phyloP scores from a whole-genome alignment of 2,113 vertebrate species.

The Dinomys branickii region DNA sequence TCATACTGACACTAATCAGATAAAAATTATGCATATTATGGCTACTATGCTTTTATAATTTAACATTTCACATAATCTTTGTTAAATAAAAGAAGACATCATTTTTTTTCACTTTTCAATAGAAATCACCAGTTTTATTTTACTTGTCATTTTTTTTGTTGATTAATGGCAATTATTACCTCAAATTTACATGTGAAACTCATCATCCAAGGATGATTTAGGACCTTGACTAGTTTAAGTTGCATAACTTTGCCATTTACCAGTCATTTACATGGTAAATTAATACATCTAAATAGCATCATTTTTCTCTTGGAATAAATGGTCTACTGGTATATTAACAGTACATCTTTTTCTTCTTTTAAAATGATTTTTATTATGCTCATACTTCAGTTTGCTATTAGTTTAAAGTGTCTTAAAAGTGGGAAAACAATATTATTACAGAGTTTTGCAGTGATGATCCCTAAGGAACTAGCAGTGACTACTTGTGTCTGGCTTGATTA shows the following conservation, averaged over 20 bases:
- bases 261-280: slow-evolving; percentile 40
- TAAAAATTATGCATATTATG: not conserved
- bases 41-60: slow-evolving; percentile 5
- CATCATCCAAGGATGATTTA: slow-evolving; percentile 54
- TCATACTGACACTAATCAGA: not conserved
- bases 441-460: not conserved
- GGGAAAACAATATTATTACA: not conserved
- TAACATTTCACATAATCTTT: slow-evolving; percentile 46
- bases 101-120: slow-evolving; percentile 55
- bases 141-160: slow-evolving; percentile 47
- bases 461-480: not conserved
- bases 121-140: slow-evolving; percentile 53
- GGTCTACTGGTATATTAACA: not conserved
- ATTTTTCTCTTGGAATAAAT: slow-evolving; percentile 32
- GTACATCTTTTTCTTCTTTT: not conserved
- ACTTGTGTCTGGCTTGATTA: not conserved
- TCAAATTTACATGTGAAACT: slow-evolving; percentile 57
- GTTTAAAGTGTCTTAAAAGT: slow-evolving; percentile 37
- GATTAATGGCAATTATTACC: slow-evolving; percentile 56
- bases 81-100: slow-evolving; percentile 30
- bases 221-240: slow-evolving; percentile 44
- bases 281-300: not conserved
- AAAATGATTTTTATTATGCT: not conserved
- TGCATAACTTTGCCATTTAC: slow-evolving; percentile 55
- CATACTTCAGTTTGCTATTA: not conserved